Evolutionary conservation across 1,140 invertebrate species (phyloP), one percentile per base, ranked within the genome.

Genomic region (Drosophila burlai): DNA sequence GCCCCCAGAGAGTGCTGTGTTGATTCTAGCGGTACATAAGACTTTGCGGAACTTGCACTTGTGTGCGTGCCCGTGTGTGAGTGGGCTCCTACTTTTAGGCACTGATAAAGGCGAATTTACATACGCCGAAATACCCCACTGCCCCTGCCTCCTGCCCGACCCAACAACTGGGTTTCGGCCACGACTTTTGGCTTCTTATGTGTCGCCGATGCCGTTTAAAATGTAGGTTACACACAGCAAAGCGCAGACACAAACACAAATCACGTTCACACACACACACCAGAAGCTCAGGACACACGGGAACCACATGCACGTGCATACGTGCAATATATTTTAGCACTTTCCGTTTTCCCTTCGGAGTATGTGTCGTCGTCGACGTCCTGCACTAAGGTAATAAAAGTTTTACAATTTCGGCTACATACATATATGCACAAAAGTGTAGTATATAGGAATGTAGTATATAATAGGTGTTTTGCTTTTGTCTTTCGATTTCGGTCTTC

Each of bases 81-180:
- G 69, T 67, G 81, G 49, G 21, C 45, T 72, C 43, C 66, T 71
- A 62, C 76, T 77, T 82, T 87, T 72, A 36, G 81, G 59, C 81
- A 89, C 80, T 89, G 84, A 87, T 87, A 87, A 87, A 86, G 67
- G 59, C 69, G 64, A 83, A 89, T 87, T 83, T 89, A 80, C 83
- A 83, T 86, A 75, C 59, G 68, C 68, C 67, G 38, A 47, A 63
- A 61, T 26, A 29, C 45, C 52, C 57, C 26, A 2, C 26, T n/a
- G 31, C 38, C 36, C 52, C 63, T 31, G 18, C 29, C 13, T 31
- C 11, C 45, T 21, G 45, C 18, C 45, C 45, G 18, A 49, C 61
- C 38, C 78, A 55, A 24, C 52, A 55, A 55, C 69, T 67, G 36
- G 54, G 82, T 55, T 77, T 83, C 73, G 83, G 83, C 69, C 81